Base-by-base conservation (phyloP, 1,140 invertebrate species). In the Pseudachorutes palmiensis region DNA sequence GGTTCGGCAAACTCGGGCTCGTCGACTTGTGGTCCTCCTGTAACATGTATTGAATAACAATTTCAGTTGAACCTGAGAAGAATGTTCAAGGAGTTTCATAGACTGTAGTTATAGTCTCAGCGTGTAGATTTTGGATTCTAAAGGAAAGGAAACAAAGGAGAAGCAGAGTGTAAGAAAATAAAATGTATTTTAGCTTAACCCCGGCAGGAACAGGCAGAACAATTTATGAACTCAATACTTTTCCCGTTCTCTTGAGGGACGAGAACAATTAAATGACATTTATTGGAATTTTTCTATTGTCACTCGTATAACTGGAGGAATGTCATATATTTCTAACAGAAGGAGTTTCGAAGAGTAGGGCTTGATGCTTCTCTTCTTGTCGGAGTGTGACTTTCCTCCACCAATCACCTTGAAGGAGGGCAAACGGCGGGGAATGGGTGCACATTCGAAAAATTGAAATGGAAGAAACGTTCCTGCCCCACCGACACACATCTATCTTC, bases 1-100 rank as follows among this genome's bases (percentile, higher is more conserved):
- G 81, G 79, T 66, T 84, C 84, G 26, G 82, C 77, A 73, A 87
- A 87, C 70, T 86, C 83, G 0, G 85, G 85, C 74, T 85, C 83
- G 14, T 76, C 68, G 22, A 76, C 77, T 32, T 30, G 51, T 24
- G 78, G 76, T 19, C 76, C 82, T 83, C 77, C 65, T 81, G 81
- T 32, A 71, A 66, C 67, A 70, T 36, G 69, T 70, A 71, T 55
- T 55, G 51, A 55, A 55, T 55, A 55, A 55, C 51, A 55, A 55
- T 55, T 55, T 55, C 9, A 55, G 24, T 55, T 55, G 9, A 58
- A 32, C 49, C 33, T 65, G 48, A 24, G 30, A 22, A 36, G 30
- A 57, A 57, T 59, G 33, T 24, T 5, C 60, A 48, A 24, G 26
- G 32, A 63, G n/a, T 48, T 28, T 63, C 29, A 41, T 63, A 48